These are phyloP conservation scores for Steinernema khuongi DNA, from an alignment of 1,140 invertebrate genomes.

Conservation along the genomic window DNA sequence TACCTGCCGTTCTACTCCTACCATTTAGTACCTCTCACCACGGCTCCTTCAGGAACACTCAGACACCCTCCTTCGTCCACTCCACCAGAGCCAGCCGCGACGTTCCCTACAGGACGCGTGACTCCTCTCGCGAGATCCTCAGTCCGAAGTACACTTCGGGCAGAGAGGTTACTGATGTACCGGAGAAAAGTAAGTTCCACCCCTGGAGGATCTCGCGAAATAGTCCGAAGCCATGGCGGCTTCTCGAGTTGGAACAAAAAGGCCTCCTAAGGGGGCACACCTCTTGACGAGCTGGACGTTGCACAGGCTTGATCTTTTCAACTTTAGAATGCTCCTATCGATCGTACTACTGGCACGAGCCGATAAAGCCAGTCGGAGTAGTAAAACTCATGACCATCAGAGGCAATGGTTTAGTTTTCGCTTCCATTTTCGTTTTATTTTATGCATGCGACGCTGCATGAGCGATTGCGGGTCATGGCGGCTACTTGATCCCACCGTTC, in stretches of 20 bases:
- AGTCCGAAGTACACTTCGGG: background rate
- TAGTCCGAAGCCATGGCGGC: too few species aligned
- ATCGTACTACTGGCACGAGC: conserved; percentile 16
- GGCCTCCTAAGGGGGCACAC: too few species aligned
- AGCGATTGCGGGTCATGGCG: background rate
- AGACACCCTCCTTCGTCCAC: background rate
- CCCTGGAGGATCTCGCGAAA: background rate
- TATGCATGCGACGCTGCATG: background rate
- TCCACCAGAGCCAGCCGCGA: background rate
- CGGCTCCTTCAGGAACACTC: background rate
- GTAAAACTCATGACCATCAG: conserved; percentile 9
- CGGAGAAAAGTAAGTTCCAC: background rate
- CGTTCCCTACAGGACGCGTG: background rate
- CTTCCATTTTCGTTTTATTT: background rate
- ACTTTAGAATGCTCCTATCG: conserved; percentile 11
- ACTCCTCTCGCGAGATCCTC: background rate
- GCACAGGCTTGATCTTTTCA: too few species aligned
- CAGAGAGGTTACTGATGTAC: background rate
- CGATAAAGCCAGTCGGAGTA: conserved; percentile 9
- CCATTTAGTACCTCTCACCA: too few species aligned
- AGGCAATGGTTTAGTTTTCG: conserved; percentile 14
- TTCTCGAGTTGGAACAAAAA: too few species aligned
- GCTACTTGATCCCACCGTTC: background rate
- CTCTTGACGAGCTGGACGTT: too few species aligned
- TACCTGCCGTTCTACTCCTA: too few species aligned